These are phyloP conservation scores for Amblyteles armatorius DNA, from an alignment of 2,888 invertebrate species.

Conservation along the genomic window DNA sequence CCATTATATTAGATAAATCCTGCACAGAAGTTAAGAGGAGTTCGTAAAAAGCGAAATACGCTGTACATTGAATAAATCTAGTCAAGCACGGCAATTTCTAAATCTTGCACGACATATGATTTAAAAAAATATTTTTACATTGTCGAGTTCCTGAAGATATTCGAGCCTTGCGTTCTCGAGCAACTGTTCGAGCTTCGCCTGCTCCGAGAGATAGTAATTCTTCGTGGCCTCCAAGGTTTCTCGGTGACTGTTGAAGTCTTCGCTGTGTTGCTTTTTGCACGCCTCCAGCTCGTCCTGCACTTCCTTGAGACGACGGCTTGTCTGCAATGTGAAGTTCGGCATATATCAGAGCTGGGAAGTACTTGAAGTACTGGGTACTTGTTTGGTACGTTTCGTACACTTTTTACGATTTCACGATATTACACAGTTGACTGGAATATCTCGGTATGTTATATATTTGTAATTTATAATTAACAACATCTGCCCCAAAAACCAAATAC, in stretches of 20 bases:
- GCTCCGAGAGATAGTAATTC: conserved; percentile 71
- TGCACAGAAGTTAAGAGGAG: not conserved
- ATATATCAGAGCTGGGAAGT: not conserved
- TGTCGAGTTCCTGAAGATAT: conserved; percentile 75
- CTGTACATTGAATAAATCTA: too few relatives aligned
- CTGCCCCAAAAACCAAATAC: too few relatives aligned
- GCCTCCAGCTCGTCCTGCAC: conserved; percentile 71
- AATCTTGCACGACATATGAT: not conserved
- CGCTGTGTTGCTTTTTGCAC: conserved; percentile 68
- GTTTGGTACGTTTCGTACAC: too few relatives aligned
- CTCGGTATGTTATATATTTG: too few relatives aligned
- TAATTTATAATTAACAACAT: too few relatives aligned
- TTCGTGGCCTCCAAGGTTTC: conserved; percentile 71
- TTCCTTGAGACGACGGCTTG: conserved; percentile 71
- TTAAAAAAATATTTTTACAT: conserved; percentile 67
- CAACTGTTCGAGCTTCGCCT: conserved; percentile 68
- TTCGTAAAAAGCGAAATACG: too few relatives aligned
- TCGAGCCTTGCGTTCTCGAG: conserved; percentile 73
- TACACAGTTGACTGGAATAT: too few relatives aligned
- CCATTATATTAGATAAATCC: not conserved
- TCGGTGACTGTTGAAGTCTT: conserved; percentile 68
- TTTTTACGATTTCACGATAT: too few relatives aligned
- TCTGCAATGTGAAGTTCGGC: conserved; percentile 58
- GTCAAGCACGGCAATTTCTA: not conserved
- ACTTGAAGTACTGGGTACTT: too few relatives aligned